Evolutionary conservation across 64 coral and sea anemone species (phyloP).

Genomic region (Montipora sp.): DNA sequence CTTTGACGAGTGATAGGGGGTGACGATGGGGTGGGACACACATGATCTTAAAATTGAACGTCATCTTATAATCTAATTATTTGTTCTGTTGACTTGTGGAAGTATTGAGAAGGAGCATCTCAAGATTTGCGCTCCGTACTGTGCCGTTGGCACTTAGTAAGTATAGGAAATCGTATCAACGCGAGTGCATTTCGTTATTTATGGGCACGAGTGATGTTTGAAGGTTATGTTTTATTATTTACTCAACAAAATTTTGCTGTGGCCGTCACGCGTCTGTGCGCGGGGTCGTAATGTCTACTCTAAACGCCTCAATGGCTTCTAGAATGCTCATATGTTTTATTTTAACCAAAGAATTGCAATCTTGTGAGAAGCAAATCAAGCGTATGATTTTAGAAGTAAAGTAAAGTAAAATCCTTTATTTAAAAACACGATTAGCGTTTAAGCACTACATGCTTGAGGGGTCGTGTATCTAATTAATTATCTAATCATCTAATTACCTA

Average conservation of each 20-base stretch:
- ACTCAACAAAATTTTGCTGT: neutral
- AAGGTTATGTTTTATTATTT: neutral
- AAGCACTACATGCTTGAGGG: too few species aligned
- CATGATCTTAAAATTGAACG: conserved; percentile 2
- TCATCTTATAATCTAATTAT: conserved; percentile 2
- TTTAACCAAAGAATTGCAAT: neutral
- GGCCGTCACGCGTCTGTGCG: neutral
- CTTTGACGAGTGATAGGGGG: neutral
- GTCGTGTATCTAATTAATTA: too few species aligned
- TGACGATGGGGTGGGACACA: neutral
- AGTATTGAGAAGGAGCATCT: neutral
- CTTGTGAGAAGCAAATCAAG: neutral
- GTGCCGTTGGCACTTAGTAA: neutral
- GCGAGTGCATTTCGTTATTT: neutral
- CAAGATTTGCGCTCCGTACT: neutral
- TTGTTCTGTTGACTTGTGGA: neutral
- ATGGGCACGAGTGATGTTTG: neutral
- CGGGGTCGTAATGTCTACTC: neutral
- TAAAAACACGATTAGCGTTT: too few species aligned
- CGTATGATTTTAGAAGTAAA: neutral
- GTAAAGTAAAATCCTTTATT: too few species aligned
- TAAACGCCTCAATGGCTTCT: neutral
- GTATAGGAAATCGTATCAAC: neutral
- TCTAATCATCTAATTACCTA: too few species aligned
- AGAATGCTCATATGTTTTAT: neutral